These are phyloP conservation scores for Aurelia aurita DNA, from an alignment of 30 jellyfish, hydroid and myxozoan genomes.

Conservation along the genomic window DNA sequence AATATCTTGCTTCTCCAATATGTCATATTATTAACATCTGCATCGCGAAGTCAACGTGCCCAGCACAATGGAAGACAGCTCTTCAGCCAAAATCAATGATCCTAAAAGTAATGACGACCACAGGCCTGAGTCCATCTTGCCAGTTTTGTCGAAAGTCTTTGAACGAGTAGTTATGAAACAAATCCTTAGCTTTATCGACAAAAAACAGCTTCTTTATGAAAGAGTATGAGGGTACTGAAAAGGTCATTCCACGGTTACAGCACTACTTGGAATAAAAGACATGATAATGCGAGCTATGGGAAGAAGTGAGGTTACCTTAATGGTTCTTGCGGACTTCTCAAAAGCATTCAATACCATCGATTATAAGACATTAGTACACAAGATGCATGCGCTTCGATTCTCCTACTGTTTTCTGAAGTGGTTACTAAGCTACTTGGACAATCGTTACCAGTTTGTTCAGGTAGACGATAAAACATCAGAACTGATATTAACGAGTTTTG, in stretches of 20 bases:
- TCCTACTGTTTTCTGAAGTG: slow-evolving; percentile 49
- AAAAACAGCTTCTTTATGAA: slow-evolving; percentile 20
- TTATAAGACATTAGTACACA: too few species aligned
- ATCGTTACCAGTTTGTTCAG: too few species aligned
- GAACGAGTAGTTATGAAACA: slow-evolving; percentile 26
- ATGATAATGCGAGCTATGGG: too few species aligned
- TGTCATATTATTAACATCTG: slow-evolving; percentile 48
- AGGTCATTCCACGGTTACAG: slow-evolving; percentile 61
- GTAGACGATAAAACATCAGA: too few species aligned
- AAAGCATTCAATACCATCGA: too few species aligned
- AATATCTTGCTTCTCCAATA: slow-evolving; percentile 18
- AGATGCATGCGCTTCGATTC: slow-evolving; percentile 62
- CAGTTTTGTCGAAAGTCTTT: slow-evolving; percentile 21
- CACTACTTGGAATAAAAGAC: too few species aligned
- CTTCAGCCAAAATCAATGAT: slow-evolving; percentile 3
- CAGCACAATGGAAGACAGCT: slow-evolving; percentile 21
- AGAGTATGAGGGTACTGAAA: slow-evolving; percentile 53
- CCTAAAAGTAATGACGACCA: slow-evolving; percentile 4
- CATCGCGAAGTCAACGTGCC: slow-evolving; percentile 31
- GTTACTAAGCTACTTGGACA: too few species aligned
- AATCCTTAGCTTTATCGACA: slow-evolving; percentile 6
- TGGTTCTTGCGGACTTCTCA: too few species aligned
- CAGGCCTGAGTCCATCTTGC: slow-evolving; percentile 13
- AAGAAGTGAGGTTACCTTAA: too few species aligned
- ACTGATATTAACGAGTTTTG: too few species aligned